Percentiles rank a stretch among this genome's conserved stretches.
Conservation (phyloP, 1,140 invertebrate species). For the Teleopsis dalmanni region DNA sequence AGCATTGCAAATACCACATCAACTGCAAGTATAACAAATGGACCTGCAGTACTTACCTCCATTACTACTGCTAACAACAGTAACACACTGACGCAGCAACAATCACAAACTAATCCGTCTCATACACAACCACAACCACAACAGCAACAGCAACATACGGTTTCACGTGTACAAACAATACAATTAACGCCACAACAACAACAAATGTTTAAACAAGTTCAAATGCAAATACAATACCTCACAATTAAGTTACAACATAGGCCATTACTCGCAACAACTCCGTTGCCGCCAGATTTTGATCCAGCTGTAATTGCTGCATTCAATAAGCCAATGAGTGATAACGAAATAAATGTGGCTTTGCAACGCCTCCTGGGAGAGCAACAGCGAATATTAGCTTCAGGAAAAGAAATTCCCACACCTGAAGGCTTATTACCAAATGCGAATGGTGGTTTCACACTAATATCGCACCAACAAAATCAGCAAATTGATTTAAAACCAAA, state of each 20-base stretch:
- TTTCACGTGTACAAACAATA: conserved; percentile 52
- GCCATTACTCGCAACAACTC: conserved; percentile 27
- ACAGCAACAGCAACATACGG: conserved; percentile 27
- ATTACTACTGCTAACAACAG: conserved; percentile 3
- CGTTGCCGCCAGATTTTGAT: conserved; percentile 30
- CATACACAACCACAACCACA: conserved; percentile 13
- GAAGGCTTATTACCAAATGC: conserved; percentile 26
- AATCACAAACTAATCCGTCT: conserved; percentile 3
- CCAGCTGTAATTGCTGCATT: conserved; percentile 27
- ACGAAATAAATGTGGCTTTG: conserved; percentile 45
- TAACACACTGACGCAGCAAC: conserved; percentile 7
- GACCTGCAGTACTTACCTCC: neutral
- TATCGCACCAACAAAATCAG: conserved; percentile 16
- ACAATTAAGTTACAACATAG: conserved; percentile 46
- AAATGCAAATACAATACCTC: conserved; percentile 53
- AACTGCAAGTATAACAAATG: neutral
- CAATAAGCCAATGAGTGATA: conserved; percentile 41
- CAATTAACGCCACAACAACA: conserved; percentile 55
- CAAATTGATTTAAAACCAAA: conserved; percentile 6
- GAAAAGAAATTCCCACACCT: conserved; percentile 54
- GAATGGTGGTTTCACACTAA: conserved; percentile 25
- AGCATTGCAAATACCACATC: conserved; percentile 1
- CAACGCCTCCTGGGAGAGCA: conserved; percentile 53
- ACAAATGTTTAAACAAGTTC: conserved; percentile 52
- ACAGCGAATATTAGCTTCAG: conserved; percentile 54